Evolutionary conservation across 2,113 vertebrate genomes (phyloP), one percentile per base, ranked within the genome.

Genomic region (Podarcis raffonei): DNA sequence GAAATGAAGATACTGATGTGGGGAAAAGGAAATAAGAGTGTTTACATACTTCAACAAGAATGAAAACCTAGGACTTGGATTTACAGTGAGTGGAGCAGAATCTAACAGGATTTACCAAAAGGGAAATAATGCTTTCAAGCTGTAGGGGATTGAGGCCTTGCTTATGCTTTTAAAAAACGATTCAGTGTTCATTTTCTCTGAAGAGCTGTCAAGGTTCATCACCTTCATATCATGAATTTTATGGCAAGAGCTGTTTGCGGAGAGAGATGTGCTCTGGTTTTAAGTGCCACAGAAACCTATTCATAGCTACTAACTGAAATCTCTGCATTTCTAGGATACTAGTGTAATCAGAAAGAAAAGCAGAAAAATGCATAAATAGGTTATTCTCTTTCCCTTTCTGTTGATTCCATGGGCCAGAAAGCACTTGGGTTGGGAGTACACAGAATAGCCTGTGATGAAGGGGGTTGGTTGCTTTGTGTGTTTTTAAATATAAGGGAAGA

Each of bases 151-250:
- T 30, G 71, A 74, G 30, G 71, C 23, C 18, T 88, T 82, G 87
- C 35, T 82, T 83, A 32, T 42, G 59, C 57, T 83, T 72, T 76
- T 53, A 53, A 74, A 88, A 81, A 72, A 15, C 53, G 39, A 35
- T 75, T 42, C 53, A 65, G 27, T 65, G 39, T 65, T 88, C 35
- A 75, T 62, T 48, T 66, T 76, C 57, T 83, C 72, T 42, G n/a
- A 83, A 83, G 57, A 25, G 20, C 80, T 83, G 81, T 76, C 81
- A 88, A 25, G 80, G 57, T 88, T 82, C 87, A 83, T 83, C 71
- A 81, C 65, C 53, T 72, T 81, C 86, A 57, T 81, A 87, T 48
- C 57, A 77, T 83, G 77, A 66, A 62, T 74, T 81, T 59, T 72
- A 81, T 81, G 59, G 72, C 81, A 68, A 88, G 22, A 76, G 86